Evolutionary conservation across 2,797 vertebrate species (phyloP).

Genomic region (Myotis vivesi): DNA sequence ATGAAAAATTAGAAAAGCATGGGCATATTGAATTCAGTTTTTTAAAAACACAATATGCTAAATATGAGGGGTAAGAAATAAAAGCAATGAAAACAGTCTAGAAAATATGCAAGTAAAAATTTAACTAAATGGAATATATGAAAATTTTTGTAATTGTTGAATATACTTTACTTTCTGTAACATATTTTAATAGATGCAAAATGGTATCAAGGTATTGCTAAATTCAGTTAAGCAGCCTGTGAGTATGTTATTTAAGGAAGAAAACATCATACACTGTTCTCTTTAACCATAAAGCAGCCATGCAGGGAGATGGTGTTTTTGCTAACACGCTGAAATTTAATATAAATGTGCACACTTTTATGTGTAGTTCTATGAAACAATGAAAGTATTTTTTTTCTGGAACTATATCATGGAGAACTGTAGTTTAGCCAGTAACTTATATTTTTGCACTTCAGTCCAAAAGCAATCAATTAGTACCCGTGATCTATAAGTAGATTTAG

Average conservation of each 20-base stretch:
- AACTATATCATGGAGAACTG: background rate
- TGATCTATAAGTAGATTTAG: background rate
- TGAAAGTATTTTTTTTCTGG: background rate
- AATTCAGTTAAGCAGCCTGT: background rate
- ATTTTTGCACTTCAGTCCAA: background rate
- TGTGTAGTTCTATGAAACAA: background rate
- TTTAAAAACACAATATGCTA: background rate
- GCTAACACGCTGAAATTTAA: background rate
- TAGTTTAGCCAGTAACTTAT: background rate
- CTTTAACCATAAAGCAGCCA: background rate
- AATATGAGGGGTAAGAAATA: slow-evolving; percentile 2
- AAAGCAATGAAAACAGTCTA: background rate
- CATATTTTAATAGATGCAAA: background rate
- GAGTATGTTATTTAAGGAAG: background rate
- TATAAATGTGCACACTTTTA: background rate
- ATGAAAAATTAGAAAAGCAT: background rate
- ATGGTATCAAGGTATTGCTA: background rate
- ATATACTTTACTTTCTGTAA: background rate
- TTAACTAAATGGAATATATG: background rate
- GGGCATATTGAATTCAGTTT: background rate
- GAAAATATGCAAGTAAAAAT: background rate
- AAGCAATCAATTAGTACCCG: background rate
- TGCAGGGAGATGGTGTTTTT: background rate
- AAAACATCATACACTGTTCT: background rate
- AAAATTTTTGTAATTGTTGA: background rate